A percentile compares a stretch with the other conserved stretches of the same genome.
Evolutionary conservation across 1,140 invertebrate genomes (phyloP).

Genomic region (Trachymyrmex septentrionalis): DNA sequence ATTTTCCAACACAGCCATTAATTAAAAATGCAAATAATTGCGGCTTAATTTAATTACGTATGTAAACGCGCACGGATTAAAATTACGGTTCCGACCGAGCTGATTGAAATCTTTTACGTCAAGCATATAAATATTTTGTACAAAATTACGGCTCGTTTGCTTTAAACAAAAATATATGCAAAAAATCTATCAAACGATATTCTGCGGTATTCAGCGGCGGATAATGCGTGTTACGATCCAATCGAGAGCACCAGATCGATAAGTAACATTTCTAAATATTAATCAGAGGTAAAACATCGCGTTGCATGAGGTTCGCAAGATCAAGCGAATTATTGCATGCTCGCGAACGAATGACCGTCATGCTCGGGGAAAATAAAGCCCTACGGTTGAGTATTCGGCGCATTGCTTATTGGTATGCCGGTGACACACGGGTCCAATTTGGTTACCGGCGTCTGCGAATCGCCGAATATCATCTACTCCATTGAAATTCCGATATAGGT

Average conservation of each 20-base stretch:
- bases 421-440: constrained; percentile 76
- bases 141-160: constrained; percentile 36
- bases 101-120: constrained; percentile 60
- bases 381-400: constrained; percentile 22
- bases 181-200: constrained; percentile 32
- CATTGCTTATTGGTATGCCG: constrained; percentile 77
- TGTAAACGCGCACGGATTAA: constrained; percentile 53
- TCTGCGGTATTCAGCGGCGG: background rate
- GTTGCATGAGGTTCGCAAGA: constrained; percentile 51
- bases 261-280: constrained; percentile 21
- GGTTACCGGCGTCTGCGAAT: constrained; percentile 78
- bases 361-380: constrained; percentile 69
- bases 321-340: constrained; percentile 30
- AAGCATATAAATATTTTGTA: constrained; percentile 50
- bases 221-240: background rate
- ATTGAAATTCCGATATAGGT: constrained; percentile 78
- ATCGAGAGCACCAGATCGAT: background rate
- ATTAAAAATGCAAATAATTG: constrained; percentile 65
- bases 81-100: constrained; percentile 48
- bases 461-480: constrained; percentile 79
- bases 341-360: constrained; percentile 61
- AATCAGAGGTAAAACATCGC: constrained; percentile 14
- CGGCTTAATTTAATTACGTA: constrained; percentile 58
- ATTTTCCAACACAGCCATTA: constrained; percentile 48
- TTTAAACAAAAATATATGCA: constrained; percentile 47